A percentile compares a stretch with the other conserved stretches of the same genome.
These are phyloP conservation scores for Ameiurus melas DNA, from an alignment of 2,113 vertebrate genomes.

Conservation along the genomic window DNA sequence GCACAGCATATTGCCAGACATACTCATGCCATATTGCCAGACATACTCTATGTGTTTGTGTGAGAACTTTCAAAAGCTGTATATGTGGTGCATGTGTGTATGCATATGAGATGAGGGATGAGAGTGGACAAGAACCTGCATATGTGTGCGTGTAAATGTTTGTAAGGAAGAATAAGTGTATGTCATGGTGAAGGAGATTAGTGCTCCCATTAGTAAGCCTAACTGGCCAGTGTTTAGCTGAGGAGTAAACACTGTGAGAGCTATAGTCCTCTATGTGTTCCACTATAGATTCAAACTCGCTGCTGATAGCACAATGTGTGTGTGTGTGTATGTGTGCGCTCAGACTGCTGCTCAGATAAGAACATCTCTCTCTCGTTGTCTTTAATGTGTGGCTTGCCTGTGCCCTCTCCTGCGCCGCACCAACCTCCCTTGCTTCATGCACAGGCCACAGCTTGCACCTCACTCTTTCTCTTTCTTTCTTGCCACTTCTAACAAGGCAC, in stretches of 20 bases:
- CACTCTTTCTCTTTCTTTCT: slow-evolving; percentile 43
- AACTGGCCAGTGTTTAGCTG: slow-evolving; percentile 72
- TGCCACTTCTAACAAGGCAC: slow-evolving; percentile 24
- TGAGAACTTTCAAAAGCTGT: background rate
- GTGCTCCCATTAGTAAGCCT: slow-evolving; percentile 71
- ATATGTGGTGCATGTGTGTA: slow-evolving; percentile 19
- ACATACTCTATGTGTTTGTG: background rate
- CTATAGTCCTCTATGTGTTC: slow-evolving; percentile 57
- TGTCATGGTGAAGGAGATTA: slow-evolving; percentile 73
- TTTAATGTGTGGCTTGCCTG: slow-evolving; percentile 39
- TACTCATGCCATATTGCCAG: background rate
- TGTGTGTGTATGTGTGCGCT: background rate
- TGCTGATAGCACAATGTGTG: slow-evolving; percentile 54
- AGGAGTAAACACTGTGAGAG: slow-evolving; percentile 70
- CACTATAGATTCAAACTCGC: slow-evolving; percentile 60
- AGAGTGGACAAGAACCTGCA: background rate
- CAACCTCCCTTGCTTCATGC: slow-evolving; percentile 66
- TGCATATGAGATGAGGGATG: background rate
- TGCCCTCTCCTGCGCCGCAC: slow-evolving; percentile 59
- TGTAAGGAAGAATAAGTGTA: slow-evolving; percentile 58
- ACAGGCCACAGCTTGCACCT: slow-evolving; percentile 58
- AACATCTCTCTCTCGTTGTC: background rate
- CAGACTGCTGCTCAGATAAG: slow-evolving; percentile 2
- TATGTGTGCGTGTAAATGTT: slow-evolving; percentile 33
- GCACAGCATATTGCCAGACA: background rate